phyloP scores from a whole-genome alignment of 2,888 invertebrate genomes.

The Stratiomys singularior region DNA sequence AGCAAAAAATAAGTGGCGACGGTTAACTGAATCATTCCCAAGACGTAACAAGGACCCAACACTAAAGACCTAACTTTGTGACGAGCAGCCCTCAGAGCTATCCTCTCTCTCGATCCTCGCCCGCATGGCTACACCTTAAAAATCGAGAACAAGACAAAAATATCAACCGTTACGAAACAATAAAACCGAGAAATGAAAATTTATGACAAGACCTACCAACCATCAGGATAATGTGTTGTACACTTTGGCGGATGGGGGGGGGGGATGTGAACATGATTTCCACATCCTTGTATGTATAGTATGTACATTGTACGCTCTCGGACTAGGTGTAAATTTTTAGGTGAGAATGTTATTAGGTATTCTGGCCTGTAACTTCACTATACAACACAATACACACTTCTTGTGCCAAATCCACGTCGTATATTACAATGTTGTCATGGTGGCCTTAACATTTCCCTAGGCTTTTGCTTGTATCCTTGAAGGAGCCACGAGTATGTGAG shows the following conservation, averaged over 20 bases:
- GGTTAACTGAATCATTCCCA: slow-evolving; percentile 17
- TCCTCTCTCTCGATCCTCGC: not conserved
- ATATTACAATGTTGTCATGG: slow-evolving; percentile 43
- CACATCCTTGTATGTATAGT: not conserved
- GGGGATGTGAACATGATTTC: not conserved
- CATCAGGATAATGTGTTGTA: slow-evolving; percentile 19
- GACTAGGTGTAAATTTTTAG: slow-evolving; percentile 41
- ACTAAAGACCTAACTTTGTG: too few relatives aligned
- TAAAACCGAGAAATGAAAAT: slow-evolving; percentile 46
- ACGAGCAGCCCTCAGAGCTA: too few relatives aligned
- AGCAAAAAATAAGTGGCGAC: slow-evolving; percentile 2
- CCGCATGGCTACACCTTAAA: not conserved
- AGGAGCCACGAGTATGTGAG: not conserved
- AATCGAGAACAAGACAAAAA: slow-evolving; percentile 31
- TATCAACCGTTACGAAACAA: slow-evolving; percentile 41
- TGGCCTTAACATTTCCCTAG: slow-evolving; percentile 42
- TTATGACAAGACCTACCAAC: slow-evolving; percentile 34
- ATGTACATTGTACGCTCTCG: too few relatives aligned
- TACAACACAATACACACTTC: not conserved
- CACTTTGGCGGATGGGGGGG: not conserved
- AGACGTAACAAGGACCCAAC: not conserved
- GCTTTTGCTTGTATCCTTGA: slow-evolving; percentile 34
- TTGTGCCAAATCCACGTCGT: slow-evolving; percentile 32
- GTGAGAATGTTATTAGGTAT: slow-evolving; percentile 41
- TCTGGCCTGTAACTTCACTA: slow-evolving; percentile 25